These are phyloP conservation scores for Ethmia dodecea DNA, from an alignment of 2,888 invertebrate genomes.

Conservation along the genomic window DNA sequence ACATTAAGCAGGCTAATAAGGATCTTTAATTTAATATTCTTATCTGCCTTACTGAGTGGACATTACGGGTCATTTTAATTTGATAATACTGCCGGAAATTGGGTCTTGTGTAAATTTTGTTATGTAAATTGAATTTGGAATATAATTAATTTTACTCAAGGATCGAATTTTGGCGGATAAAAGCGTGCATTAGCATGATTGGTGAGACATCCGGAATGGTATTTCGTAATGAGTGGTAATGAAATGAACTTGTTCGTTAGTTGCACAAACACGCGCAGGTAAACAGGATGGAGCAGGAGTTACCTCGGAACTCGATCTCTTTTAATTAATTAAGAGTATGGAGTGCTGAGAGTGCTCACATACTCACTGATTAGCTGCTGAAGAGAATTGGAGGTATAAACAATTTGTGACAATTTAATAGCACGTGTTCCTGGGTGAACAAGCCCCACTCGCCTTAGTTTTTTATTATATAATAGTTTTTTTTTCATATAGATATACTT, in stretches of 20 bases:
- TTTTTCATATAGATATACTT: too few species aligned
- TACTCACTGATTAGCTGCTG: slow-evolving; percentile 38
- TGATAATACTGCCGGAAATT: slow-evolving; percentile 57
- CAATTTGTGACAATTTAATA: too few species aligned
- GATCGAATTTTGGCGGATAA: slow-evolving; percentile 29
- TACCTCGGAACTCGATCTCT: slow-evolving; percentile 46
- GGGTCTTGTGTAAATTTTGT: slow-evolving; percentile 58
- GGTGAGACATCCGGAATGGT: slow-evolving; percentile 9
- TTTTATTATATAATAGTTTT: too few species aligned
- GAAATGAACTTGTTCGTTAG: slow-evolving; percentile 58
- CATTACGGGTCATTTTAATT: slow-evolving; percentile 55
- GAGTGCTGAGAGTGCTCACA: slow-evolving; percentile 43
- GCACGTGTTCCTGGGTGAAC: too few species aligned
- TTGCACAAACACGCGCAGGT: slow-evolving; percentile 57
- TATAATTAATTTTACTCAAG: slow-evolving; percentile 48
- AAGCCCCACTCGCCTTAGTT: too few species aligned
- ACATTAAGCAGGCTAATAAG: slow-evolving; percentile 68
- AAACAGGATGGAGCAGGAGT: slow-evolving; percentile 46
- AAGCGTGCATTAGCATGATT: slow-evolving; percentile 39
- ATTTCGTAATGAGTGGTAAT: slow-evolving; percentile 30
- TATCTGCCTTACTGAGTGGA: slow-evolving; percentile 37
- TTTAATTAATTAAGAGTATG: slow-evolving; percentile 70
- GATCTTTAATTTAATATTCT: slow-evolving; percentile 64
- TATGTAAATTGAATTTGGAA: slow-evolving; percentile 56
- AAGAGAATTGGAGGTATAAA: too few species aligned